A percentile compares a stretch with the other conserved stretches of the same genome.
phyloP scores from a whole-genome alignment of 1,140 invertebrate species.

The Plodia interpunctella region DNA sequence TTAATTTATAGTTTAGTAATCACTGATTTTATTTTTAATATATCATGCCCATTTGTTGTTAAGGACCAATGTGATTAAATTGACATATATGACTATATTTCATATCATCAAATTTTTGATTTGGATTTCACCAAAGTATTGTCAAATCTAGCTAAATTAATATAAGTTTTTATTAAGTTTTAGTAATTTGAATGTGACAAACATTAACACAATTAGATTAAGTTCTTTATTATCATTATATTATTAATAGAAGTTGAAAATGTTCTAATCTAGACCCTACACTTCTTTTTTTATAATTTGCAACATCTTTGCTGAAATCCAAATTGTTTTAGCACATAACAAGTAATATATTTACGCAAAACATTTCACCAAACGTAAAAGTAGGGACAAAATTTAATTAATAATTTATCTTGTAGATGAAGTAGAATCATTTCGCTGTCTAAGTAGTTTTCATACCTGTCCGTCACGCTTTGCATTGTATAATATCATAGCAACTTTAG shows the following conservation, averaged over 20 bases:
- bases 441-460: not conserved
- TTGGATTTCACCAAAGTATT: not conserved
- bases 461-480: conserved; percentile 2
- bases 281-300: too few species aligned
- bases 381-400: not conserved
- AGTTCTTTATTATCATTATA: too few species aligned
- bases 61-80: conserved; percentile 51
- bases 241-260: too few species aligned
- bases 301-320: not conserved
- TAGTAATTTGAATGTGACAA: too few species aligned
- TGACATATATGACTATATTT: conserved; percentile 30
- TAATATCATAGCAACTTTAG: not conserved
- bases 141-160: not conserved
- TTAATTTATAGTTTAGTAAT: not conserved
- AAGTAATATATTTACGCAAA: not conserved
- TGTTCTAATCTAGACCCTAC: too few species aligned
- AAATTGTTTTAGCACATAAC: not conserved
- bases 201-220: too few species aligned
- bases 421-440: not conserved
- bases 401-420: not conserved
- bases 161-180: not conserved
- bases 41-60: conserved; percentile 15
- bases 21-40: not conserved
- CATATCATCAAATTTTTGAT: conserved; percentile 35
- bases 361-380: not conserved